Evolutionary conservation across 2,888 invertebrate genomes (phyloP), one percentile per base, ranked within the genome.

Genomic region (Fabriciana adippe): DNA sequence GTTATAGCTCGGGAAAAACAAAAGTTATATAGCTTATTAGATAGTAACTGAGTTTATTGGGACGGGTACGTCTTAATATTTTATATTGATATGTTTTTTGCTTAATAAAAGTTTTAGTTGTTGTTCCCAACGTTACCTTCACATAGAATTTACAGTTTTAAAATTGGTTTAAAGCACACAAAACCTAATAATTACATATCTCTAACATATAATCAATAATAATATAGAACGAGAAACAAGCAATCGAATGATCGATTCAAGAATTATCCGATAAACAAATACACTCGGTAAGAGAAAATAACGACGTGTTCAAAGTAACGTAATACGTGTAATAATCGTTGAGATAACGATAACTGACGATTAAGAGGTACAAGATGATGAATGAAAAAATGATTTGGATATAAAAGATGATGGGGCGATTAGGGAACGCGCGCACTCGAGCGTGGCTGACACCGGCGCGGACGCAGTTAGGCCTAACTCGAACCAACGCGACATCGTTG

Each of bases 241-340:
- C 82, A 81, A 85, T 86, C 80, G 79, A 84, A 79, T 78, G 78
- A 76, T 81, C 78, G 81, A 84, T 81, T 78, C 81, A 76, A 86
- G 82, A 85, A 81, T 78, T 75, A 84, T 85, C 83, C 77, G 81
- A 85, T 86, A 89, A 90, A 90, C 89, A 90, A 90, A 90, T 84
- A 88, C 74, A 85, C 78, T 80, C 75, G 76, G 77, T 77, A 77
- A 80, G 81, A 81, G 79, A 86, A 59, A 87, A 87, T 88, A 84
- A 89, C 82, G 83, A 86, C 77, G 83, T 86, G 84, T 81, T 85
- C 84, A 80, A 81, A 82, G 87, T 84, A 90, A 89, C 86, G 82
- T 89, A 88, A 91, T 88, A 89, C 83, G 83, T 85, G 85, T 88
- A 88, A 89, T 90, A 89, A 89, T 89, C 83, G 83, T 85, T 81